Evolutionary conservation across 2,113 vertebrate genomes (phyloP).

Genomic region (Mungos mungo): DNA sequence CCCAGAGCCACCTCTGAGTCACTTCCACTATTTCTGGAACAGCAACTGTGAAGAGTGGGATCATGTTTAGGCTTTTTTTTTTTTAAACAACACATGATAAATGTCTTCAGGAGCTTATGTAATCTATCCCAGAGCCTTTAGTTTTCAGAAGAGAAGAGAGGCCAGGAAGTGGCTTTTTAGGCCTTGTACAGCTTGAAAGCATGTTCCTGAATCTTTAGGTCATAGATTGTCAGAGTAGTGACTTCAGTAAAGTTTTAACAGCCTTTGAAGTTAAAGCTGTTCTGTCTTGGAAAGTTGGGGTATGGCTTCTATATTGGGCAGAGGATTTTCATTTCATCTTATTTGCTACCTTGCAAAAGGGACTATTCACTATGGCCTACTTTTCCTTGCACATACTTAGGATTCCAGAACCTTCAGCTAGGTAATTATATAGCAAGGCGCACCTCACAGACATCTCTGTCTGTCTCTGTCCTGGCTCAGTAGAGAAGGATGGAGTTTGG

Average conservation of each 20-base stretch:
- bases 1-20: constrained; percentile 70
- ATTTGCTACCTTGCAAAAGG: neutral
- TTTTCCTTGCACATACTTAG: neutral
- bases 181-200: neutral
- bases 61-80: constrained; percentile 63
- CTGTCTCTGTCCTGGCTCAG: neutral
- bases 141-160: constrained; percentile 35
- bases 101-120: constrained; percentile 60
- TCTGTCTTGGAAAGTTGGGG: neutral
- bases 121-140: neutral
- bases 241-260: neutral
- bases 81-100: constrained; percentile 33
- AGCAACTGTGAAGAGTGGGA: constrained; percentile 65
- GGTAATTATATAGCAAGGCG: neutral
- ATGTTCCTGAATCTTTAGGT: neutral
- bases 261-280: constrained; percentile 30
- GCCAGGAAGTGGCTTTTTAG: neutral
- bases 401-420: neutral
- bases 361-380: neutral
- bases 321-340: neutral
- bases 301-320: neutral
- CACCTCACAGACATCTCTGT: neutral
- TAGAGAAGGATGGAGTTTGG: neutral
- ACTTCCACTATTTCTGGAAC: constrained; percentile 74
- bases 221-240: neutral